phyloP scores from a whole-genome alignment of 2,113 vertebrate species.

The Toxostoma redivivum region DNA sequence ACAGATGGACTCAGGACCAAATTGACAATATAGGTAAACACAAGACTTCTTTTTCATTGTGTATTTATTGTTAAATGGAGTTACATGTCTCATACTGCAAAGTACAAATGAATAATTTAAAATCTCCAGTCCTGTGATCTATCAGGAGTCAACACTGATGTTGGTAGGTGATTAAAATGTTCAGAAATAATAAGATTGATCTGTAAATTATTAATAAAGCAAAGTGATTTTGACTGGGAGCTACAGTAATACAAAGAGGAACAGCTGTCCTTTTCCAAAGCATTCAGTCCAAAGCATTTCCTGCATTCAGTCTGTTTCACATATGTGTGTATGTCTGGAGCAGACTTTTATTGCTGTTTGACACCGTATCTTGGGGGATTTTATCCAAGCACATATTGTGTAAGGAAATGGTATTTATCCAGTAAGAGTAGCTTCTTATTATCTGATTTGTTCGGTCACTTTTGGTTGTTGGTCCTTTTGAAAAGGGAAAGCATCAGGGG shows the following conservation, averaged over 20 bases:
- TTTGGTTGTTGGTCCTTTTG: background rate
- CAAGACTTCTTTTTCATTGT: background rate
- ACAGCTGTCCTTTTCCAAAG: background rate
- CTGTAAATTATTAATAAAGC: background rate
- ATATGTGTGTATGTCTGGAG: background rate
- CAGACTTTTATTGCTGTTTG: background rate
- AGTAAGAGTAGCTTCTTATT: background rate
- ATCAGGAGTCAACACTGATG: background rate
- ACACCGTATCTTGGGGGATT: background rate
- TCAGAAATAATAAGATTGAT: background rate
- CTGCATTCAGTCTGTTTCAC: background rate
- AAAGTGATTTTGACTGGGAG: background rate
- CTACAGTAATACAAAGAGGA: background rate
- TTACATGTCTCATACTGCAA: background rate
- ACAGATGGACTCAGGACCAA: conserved; percentile 71
- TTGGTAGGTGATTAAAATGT: background rate
- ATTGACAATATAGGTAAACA: conserved; percentile 69
- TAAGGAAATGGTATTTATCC: background rate
- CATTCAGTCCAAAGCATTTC: no score
- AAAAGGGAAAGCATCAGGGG: background rate
- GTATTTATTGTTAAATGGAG: background rate
- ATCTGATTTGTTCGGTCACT: background rate
- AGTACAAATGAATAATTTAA: background rate
- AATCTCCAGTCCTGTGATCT: background rate
- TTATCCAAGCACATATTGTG: background rate